These are phyloP conservation scores for Himalopsyche anomala DNA, from an alignment of 2,888 invertebrate genomes.

Conservation along the genomic window DNA sequence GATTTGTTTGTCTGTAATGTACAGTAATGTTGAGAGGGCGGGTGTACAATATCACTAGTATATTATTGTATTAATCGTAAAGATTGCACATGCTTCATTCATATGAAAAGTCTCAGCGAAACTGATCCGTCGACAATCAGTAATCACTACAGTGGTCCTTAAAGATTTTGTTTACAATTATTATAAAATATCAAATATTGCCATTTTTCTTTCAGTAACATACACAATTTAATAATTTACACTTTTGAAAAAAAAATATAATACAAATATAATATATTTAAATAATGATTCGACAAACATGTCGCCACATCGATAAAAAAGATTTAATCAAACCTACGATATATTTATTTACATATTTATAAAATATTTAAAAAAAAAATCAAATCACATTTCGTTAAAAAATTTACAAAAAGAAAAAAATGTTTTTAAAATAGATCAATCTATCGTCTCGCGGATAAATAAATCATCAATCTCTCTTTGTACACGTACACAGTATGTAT, in stretches of 20 bases:
- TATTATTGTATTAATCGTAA: too few species aligned
- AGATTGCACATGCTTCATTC: too few species aligned
- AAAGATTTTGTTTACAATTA: conserved; percentile 54
- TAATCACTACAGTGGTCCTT: conserved; percentile 52
- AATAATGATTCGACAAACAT: conserved; percentile 37
- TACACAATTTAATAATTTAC: conserved; percentile 50
- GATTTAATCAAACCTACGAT: conserved; percentile 33
- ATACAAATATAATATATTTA: conserved; percentile 39
- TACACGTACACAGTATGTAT: conserved; percentile 31
- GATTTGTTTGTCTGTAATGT: too few species aligned
- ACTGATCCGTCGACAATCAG: not conserved
- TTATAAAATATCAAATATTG: conserved; percentile 55
- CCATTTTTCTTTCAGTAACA: conserved; percentile 54
- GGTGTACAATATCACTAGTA: too few species aligned
- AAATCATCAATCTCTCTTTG: conserved; percentile 38
- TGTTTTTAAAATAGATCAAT: conserved; percentile 32
- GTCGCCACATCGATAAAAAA: conserved; percentile 38
- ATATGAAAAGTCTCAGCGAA: not conserved
- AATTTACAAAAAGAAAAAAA: conserved; percentile 33
- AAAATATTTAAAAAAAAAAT: conserved; percentile 35
- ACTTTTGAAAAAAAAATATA: conserved; percentile 36
- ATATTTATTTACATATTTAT: conserved; percentile 42
- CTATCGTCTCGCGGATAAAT: conserved; percentile 33
- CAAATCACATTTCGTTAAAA: conserved; percentile 43
- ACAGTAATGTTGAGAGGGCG: too few species aligned